Conservation (phyloP, 2,888 invertebrate genomes). For the Dryococelus australis region DNA sequence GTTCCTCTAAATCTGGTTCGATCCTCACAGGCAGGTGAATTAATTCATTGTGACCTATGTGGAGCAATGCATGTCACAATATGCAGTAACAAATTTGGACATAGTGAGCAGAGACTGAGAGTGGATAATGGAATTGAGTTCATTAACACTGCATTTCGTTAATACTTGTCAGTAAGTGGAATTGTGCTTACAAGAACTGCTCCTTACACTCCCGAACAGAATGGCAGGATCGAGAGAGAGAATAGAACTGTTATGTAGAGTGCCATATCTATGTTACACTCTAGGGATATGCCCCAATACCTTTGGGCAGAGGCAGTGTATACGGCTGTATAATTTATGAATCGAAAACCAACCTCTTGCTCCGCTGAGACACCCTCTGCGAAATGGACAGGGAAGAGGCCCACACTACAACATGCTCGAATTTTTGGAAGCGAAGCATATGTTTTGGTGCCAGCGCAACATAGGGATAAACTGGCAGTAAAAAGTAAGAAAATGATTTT, state of each 20-base stretch:
- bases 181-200: not conserved
- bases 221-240: not conserved
- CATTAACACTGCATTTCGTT: not conserved
- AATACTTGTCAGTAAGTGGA: not conserved
- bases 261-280: not conserved
- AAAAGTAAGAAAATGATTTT: no score
- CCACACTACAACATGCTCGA: not conserved
- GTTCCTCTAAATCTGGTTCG: no score
- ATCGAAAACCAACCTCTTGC: not conserved
- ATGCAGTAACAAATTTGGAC: not conserved
- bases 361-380: not conserved
- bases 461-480: not conserved
- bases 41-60: no score
- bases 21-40: no score
- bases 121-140: no score
- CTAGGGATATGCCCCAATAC: not conserved
- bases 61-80: no score
- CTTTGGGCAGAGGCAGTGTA: not conserved
- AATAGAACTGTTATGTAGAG: not conserved
- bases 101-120: not conserved
- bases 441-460: not conserved
- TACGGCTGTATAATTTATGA: not conserved
- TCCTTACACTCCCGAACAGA: not conserved
- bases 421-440: not conserved
- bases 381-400: constrained; percentile 7